phyloP scores from a whole-genome alignment of 2,113 vertebrate genomes.

The Forbesichthys papilliferus region DNA sequence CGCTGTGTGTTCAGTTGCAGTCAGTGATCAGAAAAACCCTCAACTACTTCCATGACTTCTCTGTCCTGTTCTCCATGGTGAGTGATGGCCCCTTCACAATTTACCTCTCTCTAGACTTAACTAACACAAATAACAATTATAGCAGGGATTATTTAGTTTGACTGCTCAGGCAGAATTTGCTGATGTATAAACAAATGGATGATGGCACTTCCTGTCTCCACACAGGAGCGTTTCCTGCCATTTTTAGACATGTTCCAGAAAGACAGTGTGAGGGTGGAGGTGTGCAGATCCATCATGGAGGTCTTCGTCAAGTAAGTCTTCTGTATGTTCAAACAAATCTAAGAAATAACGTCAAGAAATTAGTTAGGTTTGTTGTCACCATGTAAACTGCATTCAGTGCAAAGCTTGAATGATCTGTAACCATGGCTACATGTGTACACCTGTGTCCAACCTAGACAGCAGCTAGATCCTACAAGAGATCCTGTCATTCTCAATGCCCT shows the following conservation, averaged over 20 bases:
- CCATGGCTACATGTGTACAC: background rate
- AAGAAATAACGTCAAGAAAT: background rate
- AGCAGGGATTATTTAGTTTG: no score
- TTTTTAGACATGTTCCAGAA: conserved; percentile 99
- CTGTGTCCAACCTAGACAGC: conserved; percentile 77
- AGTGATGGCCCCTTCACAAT: background rate
- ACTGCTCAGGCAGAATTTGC: no score
- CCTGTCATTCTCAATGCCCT: conserved; percentile 97
- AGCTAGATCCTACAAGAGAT: conserved; percentile 91
- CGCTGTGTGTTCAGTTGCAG: conserved; percentile 79
- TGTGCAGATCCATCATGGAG: conserved; percentile 96
- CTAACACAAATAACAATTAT: no score
- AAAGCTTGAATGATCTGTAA: background rate
- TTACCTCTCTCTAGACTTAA: no score
- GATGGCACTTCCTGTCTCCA: background rate
- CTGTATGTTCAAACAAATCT: background rate
- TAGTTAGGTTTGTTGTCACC: no score
- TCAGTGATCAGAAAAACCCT: conserved; percentile 93
- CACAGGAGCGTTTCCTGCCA: conserved; percentile 94
- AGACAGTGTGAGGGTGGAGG: conserved; percentile 92
- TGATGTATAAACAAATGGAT: no score
- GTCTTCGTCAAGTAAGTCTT: conserved; percentile 90
- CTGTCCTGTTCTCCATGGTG: conserved; percentile 94
- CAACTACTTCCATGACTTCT: conserved; percentile 90
- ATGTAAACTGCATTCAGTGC: background rate